A percentile compares a stretch with the other conserved stretches of the same genome.
Conservation (phyloP, 2,888 invertebrate species). For the Limnephilus rhombicus region DNA sequence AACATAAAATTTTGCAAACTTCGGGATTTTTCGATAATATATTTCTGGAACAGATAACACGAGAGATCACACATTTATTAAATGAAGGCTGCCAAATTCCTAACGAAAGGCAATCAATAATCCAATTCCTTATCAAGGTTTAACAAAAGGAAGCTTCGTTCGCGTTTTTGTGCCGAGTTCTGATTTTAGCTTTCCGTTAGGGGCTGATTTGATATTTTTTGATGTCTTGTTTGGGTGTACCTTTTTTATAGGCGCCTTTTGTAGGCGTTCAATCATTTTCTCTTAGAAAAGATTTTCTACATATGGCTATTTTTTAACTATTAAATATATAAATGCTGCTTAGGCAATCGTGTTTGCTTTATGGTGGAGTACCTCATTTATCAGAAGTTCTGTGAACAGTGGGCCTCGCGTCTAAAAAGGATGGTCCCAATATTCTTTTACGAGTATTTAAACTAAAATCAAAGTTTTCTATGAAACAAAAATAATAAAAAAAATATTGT, state of each 20-base stretch:
- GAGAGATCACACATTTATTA: slow-evolving; percentile 39
- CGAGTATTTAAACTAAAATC: too few relatives aligned
- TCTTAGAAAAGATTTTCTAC: not conserved
- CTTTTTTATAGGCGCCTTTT: not conserved
- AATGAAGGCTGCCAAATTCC: slow-evolving; percentile 32
- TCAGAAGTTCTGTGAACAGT: too few relatives aligned
- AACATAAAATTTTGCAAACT: not conserved
- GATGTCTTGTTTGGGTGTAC: not conserved
- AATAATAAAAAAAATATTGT: too few relatives aligned
- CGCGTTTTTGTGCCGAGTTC: not conserved
- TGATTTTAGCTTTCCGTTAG: not conserved
- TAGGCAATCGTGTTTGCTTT: not conserved
- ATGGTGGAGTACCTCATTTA: not conserved
- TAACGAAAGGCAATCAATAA: slow-evolving; percentile 55
- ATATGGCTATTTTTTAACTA: not conserved
- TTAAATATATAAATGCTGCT: not conserved
- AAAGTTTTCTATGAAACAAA: too few relatives aligned
- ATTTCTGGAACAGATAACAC: not conserved
- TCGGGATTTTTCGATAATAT: not conserved
- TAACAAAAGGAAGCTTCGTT: slow-evolving; percentile 47
- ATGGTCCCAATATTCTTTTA: too few relatives aligned
- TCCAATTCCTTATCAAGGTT: slow-evolving; percentile 56
- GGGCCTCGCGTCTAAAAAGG: too few relatives aligned
- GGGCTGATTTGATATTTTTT: not conserved
- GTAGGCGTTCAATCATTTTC: not conserved